Percentiles rank a stretch among this genome's conserved stretches.
These are phyloP conservation scores for Cynoglossus semilaevis DNA, from an alignment of 2,113 vertebrate genomes.

Conservation along the genomic window DNA sequence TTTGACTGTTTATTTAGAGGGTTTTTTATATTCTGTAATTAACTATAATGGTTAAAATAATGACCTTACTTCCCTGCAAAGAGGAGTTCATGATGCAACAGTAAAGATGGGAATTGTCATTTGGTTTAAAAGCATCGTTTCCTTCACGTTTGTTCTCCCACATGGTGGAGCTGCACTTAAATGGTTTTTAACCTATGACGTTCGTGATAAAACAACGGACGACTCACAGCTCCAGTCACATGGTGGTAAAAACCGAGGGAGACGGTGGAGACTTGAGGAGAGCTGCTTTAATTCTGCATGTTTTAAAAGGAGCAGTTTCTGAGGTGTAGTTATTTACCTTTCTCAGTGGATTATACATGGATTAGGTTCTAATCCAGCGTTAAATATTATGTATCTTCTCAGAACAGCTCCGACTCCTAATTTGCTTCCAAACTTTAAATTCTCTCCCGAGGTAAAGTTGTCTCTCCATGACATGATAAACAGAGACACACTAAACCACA, in stretches of 20 bases:
- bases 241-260: conserved; percentile 7
- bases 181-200: conserved; percentile 30
- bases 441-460: conserved; percentile 28
- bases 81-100: conserved; percentile 24
- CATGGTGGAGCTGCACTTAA: conserved; percentile 5
- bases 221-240: conserved; percentile 10
- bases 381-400: conserved; percentile 64
- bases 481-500: conserved; percentile 19
- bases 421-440: conserved; percentile 60
- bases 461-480: conserved; percentile 26
- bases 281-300: conserved; percentile 62
- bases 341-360: conserved; percentile 55
- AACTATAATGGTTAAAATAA: conserved; percentile 27
- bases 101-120: conserved; percentile 38
- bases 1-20: conserved; percentile 35
- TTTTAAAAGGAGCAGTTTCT: conserved; percentile 52
- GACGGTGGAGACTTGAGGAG: conserved; percentile 39
- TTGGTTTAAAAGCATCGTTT: conserved; percentile 5
- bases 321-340: conserved; percentile 67
- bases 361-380: conserved; percentile 65
- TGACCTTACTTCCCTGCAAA: background rate
- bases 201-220: conserved; percentile 33
- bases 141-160: conserved; percentile 17
- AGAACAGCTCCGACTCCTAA: conserved; percentile 43
- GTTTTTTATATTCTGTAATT: conserved; percentile 28